Conservation (phyloP, 2,113 vertebrate species). For the Collichthys lucidus region DNA sequence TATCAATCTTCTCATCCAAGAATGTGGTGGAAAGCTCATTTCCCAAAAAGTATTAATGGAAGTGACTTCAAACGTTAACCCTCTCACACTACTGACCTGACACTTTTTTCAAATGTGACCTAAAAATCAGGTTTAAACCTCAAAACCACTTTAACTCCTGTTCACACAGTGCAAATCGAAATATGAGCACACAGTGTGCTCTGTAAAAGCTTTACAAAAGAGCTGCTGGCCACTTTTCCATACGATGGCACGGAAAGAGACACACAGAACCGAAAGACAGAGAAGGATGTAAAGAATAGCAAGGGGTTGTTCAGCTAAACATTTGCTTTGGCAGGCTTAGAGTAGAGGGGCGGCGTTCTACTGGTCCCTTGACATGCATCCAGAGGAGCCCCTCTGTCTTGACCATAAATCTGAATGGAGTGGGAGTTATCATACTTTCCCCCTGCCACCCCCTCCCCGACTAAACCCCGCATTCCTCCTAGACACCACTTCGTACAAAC, state of each 20-base stretch:
- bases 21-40: neutral
- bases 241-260: slow-evolving; percentile 31
- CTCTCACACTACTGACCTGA: neutral
- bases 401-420: slow-evolving; percentile 79
- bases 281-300: slow-evolving; percentile 70
- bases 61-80: neutral
- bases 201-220: slow-evolving; percentile 10
- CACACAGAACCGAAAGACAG: slow-evolving; percentile 40
- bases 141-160: slow-evolving; percentile 9
- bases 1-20: neutral
- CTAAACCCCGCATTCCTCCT: slow-evolving; percentile 79
- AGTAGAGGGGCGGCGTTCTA: slow-evolving; percentile 63
- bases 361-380: slow-evolving; percentile 72
- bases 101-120: neutral
- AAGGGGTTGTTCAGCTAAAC: slow-evolving; percentile 71
- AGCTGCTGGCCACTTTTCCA: slow-evolving; percentile 53
- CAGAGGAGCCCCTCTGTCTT: slow-evolving; percentile 77
- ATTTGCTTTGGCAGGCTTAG: slow-evolving; percentile 80
- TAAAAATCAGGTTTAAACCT: neutral
- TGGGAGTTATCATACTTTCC: slow-evolving; percentile 78
- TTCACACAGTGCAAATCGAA: slow-evolving; percentile 34
- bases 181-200: slow-evolving; percentile 9
- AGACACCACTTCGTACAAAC: slow-evolving; percentile 78
- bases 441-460: slow-evolving; percentile 54
- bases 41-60: neutral